Base-by-base conservation (phyloP, 2,797 vertebrate species). In the Pseudochromis fuscus region DNA sequence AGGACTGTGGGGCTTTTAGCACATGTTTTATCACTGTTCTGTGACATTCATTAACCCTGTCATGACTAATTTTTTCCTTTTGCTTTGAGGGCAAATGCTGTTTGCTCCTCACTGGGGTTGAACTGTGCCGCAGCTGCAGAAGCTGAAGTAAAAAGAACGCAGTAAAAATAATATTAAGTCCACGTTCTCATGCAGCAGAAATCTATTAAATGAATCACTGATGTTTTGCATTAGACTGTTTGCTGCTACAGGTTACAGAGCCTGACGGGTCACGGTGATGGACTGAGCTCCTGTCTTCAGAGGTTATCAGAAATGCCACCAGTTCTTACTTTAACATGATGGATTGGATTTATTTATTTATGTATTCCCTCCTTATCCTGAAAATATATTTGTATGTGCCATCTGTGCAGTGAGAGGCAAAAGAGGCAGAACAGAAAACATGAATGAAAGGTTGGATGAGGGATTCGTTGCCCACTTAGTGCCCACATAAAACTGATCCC, bases 31-130 rank as follows among this genome's bases (percentile, higher is more conserved):
- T 62, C 37, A 57, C 44, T 67, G 51, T 28, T 58, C 48, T 70
- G 19, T 76, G 74, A 65, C 67, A 65, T 70, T 59, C 66, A 76
- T 76, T 65, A 65, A 65, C 60, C 27, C 40, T 49, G 60, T 76
- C 73, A 59, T 59, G 66, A 76, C 73, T 69, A 37, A 52, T 24
- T 60, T 59, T 61, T 58, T 45, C 31, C 31, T 52, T 64, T 70
- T 21, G 53, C 74, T 59, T 70, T 76, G 48, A 65, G 67, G 60
- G 48, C 28, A 48, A 76, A 53, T n/a, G 5, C 46, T 42, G 4
- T 57, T 70, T 76, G 28, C 53, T 48, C 12, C 30, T 52, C 18
- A 35, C 18, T 18, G 24, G 25, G 30, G 58, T n/a, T n/a, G n/a
- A 56, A 46, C 38, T 44, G 21, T 45, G 40, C 66, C 49, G 58